phyloP scores from a whole-genome alignment of 1,140 invertebrate genomes.

The Patella vulgata region DNA sequence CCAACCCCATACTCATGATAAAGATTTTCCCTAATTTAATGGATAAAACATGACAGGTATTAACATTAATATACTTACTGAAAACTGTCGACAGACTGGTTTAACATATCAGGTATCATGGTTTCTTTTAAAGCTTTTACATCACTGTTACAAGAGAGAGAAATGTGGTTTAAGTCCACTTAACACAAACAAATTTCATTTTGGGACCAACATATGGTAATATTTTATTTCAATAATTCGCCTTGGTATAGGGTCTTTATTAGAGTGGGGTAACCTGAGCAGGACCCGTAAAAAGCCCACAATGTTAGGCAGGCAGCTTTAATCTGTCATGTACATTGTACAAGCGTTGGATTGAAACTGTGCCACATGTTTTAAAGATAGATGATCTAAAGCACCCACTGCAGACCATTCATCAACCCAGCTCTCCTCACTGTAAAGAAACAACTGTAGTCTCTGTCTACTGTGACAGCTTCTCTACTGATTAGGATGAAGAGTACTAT shows the following conservation, averaged over 20 bases:
- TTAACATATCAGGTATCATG: constrained; percentile 78
- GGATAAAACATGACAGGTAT: background rate
- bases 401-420: too few relatives aligned
- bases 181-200: background rate
- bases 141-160: constrained; percentile 57
- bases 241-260: background rate
- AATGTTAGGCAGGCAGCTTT: background rate
- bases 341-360: too few relatives aligned
- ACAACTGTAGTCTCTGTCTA: too few relatives aligned
- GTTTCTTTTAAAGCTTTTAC: constrained; percentile 77
- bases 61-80: constrained; percentile 68
- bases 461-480: too few relatives aligned
- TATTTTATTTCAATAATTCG: background rate
- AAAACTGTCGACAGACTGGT: constrained; percentile 71
- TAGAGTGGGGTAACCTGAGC: background rate
- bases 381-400: too few relatives aligned
- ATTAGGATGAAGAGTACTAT: too few relatives aligned
- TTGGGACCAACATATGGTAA: background rate
- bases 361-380: too few relatives aligned
- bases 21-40: background rate
- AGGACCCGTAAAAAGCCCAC: background rate
- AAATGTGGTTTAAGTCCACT: background rate
- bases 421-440: too few relatives aligned
- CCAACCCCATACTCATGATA: background rate
- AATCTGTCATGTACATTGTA: background rate